A percentile compares a stretch with the other conserved stretches of the same genome.
Conservation (phyloP, 2,797 vertebrate genomes). For the Cyclura pinguis region DNA sequence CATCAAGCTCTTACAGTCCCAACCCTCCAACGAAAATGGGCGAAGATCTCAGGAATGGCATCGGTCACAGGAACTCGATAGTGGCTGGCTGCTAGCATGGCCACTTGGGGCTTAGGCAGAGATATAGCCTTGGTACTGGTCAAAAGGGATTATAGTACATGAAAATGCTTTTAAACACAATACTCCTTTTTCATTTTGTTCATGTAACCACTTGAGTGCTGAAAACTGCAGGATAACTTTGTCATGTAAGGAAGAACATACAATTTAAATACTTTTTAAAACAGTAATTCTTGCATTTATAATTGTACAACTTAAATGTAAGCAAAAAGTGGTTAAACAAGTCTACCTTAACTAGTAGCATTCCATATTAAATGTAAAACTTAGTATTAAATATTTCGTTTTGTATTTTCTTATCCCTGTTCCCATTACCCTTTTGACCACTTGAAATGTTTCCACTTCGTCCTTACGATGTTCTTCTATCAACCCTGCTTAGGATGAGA, state of each 20-base stretch:
- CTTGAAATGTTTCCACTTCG: conserved; percentile 98
- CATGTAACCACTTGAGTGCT: conserved; percentile 82
- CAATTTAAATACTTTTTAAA: conserved; percentile 74
- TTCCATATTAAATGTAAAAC: conserved; percentile 81
- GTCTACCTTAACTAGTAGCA: conserved; percentile 83
- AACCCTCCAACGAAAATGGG: conserved; percentile 96
- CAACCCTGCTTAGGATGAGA: conserved; percentile 99
- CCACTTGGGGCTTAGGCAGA: conserved; percentile 94
- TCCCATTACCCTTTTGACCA: conserved; percentile 92
- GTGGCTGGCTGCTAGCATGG: conserved; percentile 93
- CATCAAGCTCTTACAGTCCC: conserved; percentile 99
- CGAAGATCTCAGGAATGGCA: conserved; percentile 99
- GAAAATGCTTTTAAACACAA: conserved; percentile 80
- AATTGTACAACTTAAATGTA: conserved; percentile 80
- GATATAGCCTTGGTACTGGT: conserved; percentile 93
- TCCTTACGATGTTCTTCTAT: conserved; percentile 99
- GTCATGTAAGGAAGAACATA: conserved; percentile 79
- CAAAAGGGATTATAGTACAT: conserved; percentile 83
- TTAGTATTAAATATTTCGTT: conserved; percentile 90
- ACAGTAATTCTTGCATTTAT: conserved; percentile 79
- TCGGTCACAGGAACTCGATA: conserved; percentile 98
- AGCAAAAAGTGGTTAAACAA: conserved; percentile 87
- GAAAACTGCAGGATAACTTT: conserved; percentile 82
- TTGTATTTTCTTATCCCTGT: conserved; percentile 96
- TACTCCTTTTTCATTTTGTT: conserved; percentile 76